Conservation (phyloP, 2,797 vertebrate genomes). For the Arctocebus calabarensis region DNA sequence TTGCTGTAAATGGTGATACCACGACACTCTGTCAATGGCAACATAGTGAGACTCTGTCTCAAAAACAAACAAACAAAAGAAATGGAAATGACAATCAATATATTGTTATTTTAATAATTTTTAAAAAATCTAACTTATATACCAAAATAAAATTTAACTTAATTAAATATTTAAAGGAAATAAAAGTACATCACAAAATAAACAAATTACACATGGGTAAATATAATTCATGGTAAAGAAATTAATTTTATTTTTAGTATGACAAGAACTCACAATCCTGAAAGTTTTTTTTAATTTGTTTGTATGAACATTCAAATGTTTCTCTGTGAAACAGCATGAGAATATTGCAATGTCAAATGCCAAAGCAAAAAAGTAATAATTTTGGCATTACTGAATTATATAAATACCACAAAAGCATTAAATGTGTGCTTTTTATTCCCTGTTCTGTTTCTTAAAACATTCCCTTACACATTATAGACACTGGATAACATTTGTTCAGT, state of each 20-base stretch:
- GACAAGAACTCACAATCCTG: neutral
- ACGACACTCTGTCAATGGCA: too few relatives aligned
- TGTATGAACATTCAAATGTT: neutral
- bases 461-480: neutral
- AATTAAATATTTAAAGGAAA: neutral
- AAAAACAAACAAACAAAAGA: too few relatives aligned
- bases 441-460: neutral
- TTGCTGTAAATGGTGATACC: too few relatives aligned
- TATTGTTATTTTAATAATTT: neutral
- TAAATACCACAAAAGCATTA: neutral
- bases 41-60: too few relatives aligned
- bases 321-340: neutral
- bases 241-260: neutral
- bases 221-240: neutral
- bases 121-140: neutral
- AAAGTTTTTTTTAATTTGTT: neutral
- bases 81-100: neutral
- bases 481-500: neutral
- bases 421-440: neutral
- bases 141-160: neutral
- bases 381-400: neutral
- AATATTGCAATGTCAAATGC: neutral
- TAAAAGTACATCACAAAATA: neutral
- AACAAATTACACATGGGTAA: neutral
- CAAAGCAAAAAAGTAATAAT: neutral